Conservation (phyloP, 2,888 invertebrate genomes). For the Thereva nobilitata region DNA sequence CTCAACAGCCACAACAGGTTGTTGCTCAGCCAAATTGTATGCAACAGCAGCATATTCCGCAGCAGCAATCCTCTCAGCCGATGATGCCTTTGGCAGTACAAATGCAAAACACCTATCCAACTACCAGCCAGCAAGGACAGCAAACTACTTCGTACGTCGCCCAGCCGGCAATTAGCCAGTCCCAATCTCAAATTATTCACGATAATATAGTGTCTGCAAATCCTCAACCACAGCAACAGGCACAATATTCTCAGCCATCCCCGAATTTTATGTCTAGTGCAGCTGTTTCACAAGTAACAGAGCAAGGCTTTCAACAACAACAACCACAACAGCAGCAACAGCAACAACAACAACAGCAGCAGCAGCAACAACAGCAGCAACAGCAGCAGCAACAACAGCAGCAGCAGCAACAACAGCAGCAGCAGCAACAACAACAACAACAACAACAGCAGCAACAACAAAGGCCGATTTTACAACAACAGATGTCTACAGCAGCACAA, state of each 20-base stretch:
- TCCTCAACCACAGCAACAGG: slow-evolving; percentile 55
- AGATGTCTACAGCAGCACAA: slow-evolving; percentile 19
- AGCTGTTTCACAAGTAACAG: too few relatives aligned
- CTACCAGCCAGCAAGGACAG: slow-evolving; percentile 19
- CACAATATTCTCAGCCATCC: neutral
- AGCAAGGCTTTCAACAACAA: slow-evolving; percentile 14
- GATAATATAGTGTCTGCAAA: slow-evolving; percentile 24
- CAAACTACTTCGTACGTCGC: slow-evolving; percentile 45
- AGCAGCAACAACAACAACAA: neutral
- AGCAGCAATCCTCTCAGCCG: slow-evolving; percentile 24
- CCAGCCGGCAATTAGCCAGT: slow-evolving; percentile 33
- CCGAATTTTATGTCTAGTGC: too few relatives aligned
- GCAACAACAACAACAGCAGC: too few relatives aligned
- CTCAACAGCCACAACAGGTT: slow-evolving; percentile 13
- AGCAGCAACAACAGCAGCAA: too few relatives aligned
- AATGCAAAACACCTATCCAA: neutral
- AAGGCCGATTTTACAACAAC: slow-evolving; percentile 13
- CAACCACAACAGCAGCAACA: slow-evolving; percentile 45
- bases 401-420: slow-evolving; percentile 17
- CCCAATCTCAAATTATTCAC: too few relatives aligned
- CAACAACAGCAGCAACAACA: slow-evolving; percentile 8
- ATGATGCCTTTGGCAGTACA: too few relatives aligned
- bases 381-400: slow-evolving; percentile 10
- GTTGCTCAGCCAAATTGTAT: slow-evolving; percentile 42
- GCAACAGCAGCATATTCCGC: slow-evolving; percentile 37